Evolutionary conservation across 2,888 invertebrate genomes (phyloP), one percentile per base, ranked within the genome.

Genomic region (Zeuzera pyrina): DNA sequence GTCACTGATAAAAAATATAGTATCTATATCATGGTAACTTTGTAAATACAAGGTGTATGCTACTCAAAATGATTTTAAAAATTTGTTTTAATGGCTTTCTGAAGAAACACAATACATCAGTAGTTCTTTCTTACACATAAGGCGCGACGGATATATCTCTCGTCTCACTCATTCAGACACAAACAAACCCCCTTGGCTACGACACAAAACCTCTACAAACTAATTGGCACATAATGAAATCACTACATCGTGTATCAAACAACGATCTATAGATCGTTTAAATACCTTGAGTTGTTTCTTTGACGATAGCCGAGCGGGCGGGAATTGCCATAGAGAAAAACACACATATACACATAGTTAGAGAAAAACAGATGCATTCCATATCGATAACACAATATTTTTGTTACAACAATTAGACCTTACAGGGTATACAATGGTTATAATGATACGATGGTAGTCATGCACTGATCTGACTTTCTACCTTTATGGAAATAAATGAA

Each of bases 241-340:
- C 62, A 74, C 78, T 74, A 78, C 71, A 45, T 66, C 36, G 58
- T 65, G 57, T n/a, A n/a, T 64, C 56, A 55, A 42, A 45, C 41
- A 36, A 37, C 42, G 43, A 40, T 47, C 44, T 33, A 32, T 10
- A 41, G 41, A 45, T 54, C 59, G 47, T 47, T 52, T 44, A 43
- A 73, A 73, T 84, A 85, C 84, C 84, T 85, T 85, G 66, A 76
- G 72, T 62, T 71, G 81, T 61, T 66, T 83, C 87, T 88, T 78
- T 74, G 87, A 86, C 89, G 89, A 85, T 74, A 81, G 83, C 81
- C 83, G 83, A 84, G 83, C 81, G 77, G 81, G 84, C 79, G 86
- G 85, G 85, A 83, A 86, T 85, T 87, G 88, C 89, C 88, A 89
- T 86, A 86, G 76, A 86, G 87, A 88, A 66, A 88, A 88, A 87